Base-by-base conservation (phyloP, 2,888 invertebrate species). In the Eristalis arbustorum region DNA sequence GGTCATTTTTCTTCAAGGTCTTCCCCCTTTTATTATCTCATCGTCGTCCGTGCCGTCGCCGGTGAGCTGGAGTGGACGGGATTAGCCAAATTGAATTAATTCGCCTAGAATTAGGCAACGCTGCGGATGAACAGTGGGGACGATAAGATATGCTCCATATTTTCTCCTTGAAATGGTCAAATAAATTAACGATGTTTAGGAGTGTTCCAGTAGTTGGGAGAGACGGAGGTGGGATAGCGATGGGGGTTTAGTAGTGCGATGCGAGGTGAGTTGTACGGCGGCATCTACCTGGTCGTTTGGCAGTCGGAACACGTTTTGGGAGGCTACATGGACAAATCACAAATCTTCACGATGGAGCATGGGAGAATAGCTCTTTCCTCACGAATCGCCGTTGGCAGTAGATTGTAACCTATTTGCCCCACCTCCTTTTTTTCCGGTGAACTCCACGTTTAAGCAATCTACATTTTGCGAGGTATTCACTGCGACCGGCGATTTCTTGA, bases 61-160 rank as follows among this genome's bases (percentile, higher is more conserved):
- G 62, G 72, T 31, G 31, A 37, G 40, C 25, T 22, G 62, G 25
- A 62, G 72, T 62, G 72, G 62, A 62, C 72, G 37, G 69, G 69
- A 77, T 69, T 64, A 69, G 40, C 31, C 69, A 77, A 77, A 63
- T 77, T 77, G 69, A 71, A 77, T 77, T 71, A 77, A 57, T 71
- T 77, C 69, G 37, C 64, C 69, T 56, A 37, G 57, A 77, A 71
- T 69, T 62, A 63, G 22, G 63, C 37, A 23, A 67, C 61, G 49
- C n/a, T 22, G 56, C 2, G 18, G 59, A 49, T 59, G 59, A 25
- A 57, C 23, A 11, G 23, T 22, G 23, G 14, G 23, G 23, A 3
- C 25, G 23, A 28, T 25, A 59, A 28, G 59, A 59, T 49, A 49
- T 49, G 49, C 49, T 49, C 49, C 8, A 49, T 49, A 49, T 49